Conservation (phyloP, 2,113 vertebrate genomes). For the Eretmochelys imbricata region DNA sequence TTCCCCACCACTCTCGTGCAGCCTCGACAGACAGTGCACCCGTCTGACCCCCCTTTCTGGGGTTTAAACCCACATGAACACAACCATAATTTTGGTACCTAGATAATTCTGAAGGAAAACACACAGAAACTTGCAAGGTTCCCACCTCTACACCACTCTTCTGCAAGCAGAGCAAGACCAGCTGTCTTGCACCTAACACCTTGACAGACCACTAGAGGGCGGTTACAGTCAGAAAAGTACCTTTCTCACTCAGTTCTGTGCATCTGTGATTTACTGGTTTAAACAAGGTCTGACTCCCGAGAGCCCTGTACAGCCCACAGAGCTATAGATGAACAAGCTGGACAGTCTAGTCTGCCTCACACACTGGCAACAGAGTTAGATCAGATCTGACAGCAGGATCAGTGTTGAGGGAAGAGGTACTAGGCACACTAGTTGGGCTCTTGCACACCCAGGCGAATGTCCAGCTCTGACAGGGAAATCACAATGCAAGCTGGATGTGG, state of each 20-base stretch:
- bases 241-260: neutral
- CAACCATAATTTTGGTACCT: accelerated
- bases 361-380: neutral
- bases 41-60: neutral
- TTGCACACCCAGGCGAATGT: neutral
- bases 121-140: accelerated
- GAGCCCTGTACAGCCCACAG: neutral
- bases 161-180: neutral
- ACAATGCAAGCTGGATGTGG: neutral
- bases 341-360: neutral
- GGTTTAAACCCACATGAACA: accelerated
- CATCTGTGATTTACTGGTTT: neutral
- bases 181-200: accelerated
- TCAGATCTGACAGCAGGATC: neutral
- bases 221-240: neutral
- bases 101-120: neutral
- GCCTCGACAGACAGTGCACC: too few species aligned
- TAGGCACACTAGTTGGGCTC: neutral
- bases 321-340: neutral
- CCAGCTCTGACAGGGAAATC: neutral
- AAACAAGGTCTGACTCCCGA: neutral
- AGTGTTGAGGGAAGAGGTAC: neutral
- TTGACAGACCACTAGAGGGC: neutral
- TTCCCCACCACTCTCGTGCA: neutral
- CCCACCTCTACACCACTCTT: accelerated